These are phyloP conservation scores for Dinothrombium tinctorium DNA, from an alignment of 1,140 invertebrate genomes.

Conservation along the genomic window DNA sequence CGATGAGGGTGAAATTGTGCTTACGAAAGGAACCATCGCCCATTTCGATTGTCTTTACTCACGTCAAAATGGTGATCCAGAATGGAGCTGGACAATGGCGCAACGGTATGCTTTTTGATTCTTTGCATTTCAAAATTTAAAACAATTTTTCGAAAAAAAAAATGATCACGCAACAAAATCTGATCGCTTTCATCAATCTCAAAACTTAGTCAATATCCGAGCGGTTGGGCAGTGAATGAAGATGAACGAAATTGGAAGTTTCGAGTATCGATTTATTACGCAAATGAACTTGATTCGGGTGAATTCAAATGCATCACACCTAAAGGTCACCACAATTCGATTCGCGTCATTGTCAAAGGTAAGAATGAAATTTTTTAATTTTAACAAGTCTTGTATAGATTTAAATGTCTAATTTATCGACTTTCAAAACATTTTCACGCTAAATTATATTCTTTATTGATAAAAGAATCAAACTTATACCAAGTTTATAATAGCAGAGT, in stretches of 20 bases:
- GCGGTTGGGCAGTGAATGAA: conserved; percentile 45
- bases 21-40: conserved; percentile 53
- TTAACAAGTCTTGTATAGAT: too few species aligned
- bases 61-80: conserved; percentile 43
- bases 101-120: conserved; percentile 11
- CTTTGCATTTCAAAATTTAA: neutral
- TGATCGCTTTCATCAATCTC: too few species aligned
- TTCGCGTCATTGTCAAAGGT: conserved; percentile 51
- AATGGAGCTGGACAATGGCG: conserved; percentile 64
- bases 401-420: too few species aligned
- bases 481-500: too few species aligned
- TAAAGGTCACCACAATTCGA: conserved; percentile 47
- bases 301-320: conserved; percentile 58
- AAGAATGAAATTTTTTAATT: too few species aligned
- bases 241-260: conserved; percentile 54
- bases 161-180: too few species aligned
- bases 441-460: too few species aligned
- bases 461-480: too few species aligned
- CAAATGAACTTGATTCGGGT: conserved; percentile 51
- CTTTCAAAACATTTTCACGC: too few species aligned
- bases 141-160: neutral
- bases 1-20: conserved; percentile 44
- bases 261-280: conserved; percentile 52
- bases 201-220: conserved; percentile 16
- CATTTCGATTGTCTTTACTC: conserved; percentile 58